Base-by-base conservation (phyloP, 2,797 vertebrate genomes). In the Poeciliopsis infans region DNA sequence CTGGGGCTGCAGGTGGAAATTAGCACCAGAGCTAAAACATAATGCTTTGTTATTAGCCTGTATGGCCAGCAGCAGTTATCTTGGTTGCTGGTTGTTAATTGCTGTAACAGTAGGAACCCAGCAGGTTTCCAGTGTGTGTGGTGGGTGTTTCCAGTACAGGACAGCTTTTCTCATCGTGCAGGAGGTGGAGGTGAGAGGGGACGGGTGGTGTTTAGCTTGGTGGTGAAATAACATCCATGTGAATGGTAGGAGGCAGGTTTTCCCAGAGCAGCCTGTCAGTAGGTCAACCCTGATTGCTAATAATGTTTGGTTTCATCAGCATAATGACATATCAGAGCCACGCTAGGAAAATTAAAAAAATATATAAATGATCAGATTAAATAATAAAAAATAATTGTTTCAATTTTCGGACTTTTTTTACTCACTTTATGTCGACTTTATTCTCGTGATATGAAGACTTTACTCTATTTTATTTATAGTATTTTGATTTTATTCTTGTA, bases 191-290 rank as follows among this genome's bases (percentile, higher is more conserved):
- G 8, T 20, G 20, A 31, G 18, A 33, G 71, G 31, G 46, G 71
- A 33, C 4, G 46, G 71, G 46, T 51, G 46, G 51, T 49, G 47
- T 73, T 73, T 73, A 53, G 68, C 25, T 70, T 45, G 68, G 41
- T 70, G 68, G 41, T 43, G n/a, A 70, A 70, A 70, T 53, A 53
- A 53, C 72, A 36, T 53, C 72, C 31, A 39, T 53, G 71, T 73
- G 71, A 73, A 53, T n/a, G 1, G 0, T 25, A 25, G 20, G 11
- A 45, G 7, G 72, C 47, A 53, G 33, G 31, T 39, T 73, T 73
- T 73, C 72, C 72, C 49, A 73, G 47, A 51, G 39, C 47, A 55
- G n/a, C 23, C 28, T 73, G 23, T 39, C 20, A 15, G 49, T n/a
- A 36, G 23, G 4, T 25, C 33, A 25, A 6, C 23, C 5, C 12